Evolutionary conservation across 2,113 vertebrate species (phyloP).

Genomic region (Lepisosteus osseus): DNA sequence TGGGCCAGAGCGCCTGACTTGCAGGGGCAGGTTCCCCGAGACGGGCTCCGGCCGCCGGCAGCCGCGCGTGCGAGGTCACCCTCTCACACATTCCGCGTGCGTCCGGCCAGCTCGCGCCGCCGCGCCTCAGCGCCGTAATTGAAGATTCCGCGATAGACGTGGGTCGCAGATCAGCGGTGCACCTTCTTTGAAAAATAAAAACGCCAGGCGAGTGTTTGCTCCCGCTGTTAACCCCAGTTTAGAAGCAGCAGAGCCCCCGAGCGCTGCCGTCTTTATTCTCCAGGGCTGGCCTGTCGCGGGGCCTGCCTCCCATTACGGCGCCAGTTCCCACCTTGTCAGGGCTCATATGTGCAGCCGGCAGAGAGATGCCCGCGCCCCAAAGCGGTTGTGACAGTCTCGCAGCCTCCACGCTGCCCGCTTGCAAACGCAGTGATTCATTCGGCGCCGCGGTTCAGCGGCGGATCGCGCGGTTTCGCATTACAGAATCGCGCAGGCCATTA

Average conservation of each 20-base stretch:
- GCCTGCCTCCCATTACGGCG: background rate
- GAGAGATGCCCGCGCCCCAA: no score
- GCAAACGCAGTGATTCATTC: no score
- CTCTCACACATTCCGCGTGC: background rate
- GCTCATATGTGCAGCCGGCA: background rate
- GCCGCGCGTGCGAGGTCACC: no score
- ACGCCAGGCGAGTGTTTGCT: conserved; percentile 50
- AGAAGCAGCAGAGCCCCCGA: conserved; percentile 46
- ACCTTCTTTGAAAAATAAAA: conserved; percentile 59
- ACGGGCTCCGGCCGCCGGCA: no score
- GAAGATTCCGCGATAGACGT: conserved; percentile 40
- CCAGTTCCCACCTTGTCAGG: background rate
- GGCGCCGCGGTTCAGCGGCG: no score
- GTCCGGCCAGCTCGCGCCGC: background rate
- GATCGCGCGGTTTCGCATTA: no score
- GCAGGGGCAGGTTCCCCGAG: no score
- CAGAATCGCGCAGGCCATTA: no score
- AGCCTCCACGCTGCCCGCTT: no score
- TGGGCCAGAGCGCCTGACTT: no score
- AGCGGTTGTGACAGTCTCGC: no score
- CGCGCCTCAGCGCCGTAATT: conserved; percentile 40
- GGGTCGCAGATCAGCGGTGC: conserved; percentile 34
- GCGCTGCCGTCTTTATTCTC: conserved; percentile 1
- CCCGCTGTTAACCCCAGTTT: conserved; percentile 53
- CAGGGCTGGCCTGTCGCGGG: conserved; percentile 1